A percentile compares a stretch with the other conserved stretches of the same genome.
phyloP scores from a whole-genome alignment of 1,140 invertebrate genomes.

The Teleogryllus occipitalis region DNA sequence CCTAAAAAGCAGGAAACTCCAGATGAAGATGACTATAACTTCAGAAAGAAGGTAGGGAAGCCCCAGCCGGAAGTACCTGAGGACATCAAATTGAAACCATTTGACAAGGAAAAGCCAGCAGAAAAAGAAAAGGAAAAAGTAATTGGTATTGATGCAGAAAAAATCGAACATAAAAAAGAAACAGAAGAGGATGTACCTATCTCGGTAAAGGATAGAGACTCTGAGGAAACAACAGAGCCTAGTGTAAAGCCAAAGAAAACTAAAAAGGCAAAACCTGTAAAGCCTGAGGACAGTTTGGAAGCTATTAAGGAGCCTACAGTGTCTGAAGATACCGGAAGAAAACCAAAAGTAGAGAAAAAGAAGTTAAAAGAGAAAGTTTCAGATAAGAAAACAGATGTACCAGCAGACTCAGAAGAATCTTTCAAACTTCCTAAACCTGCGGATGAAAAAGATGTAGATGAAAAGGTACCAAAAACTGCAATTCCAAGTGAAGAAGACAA shows the following conservation, averaged over 20 bases:
- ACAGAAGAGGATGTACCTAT: conserved; percentile 14
- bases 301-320: not conserved
- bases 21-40: conserved; percentile 42
- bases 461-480: conserved; percentile 7
- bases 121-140: conserved; percentile 21
- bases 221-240: conserved; percentile 17
- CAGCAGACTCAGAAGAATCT: conserved; percentile 25
- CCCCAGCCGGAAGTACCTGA: conserved; percentile 19
- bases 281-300: not conserved
- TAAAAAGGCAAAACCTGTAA: conserved; percentile 20
- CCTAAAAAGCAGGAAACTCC: conserved; percentile 43
- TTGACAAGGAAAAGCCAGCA: conserved; percentile 14
- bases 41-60: conserved; percentile 19
- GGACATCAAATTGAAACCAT: conserved; percentile 19
- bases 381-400: not conserved
- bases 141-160: conserved; percentile 12
- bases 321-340: not conserved
- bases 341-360: not conserved
- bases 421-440: conserved; percentile 3
- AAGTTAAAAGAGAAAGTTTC: conserved; percentile 11
- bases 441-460: not conserved
- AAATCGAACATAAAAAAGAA: conserved; percentile 14
- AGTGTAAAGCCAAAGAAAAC: conserved; percentile 14
- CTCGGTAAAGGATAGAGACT: conserved; percentile 15
- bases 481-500: conserved; percentile 9